Evolutionary conservation across 2,113 vertebrate species (phyloP), one percentile per base, ranked within the genome.

Genomic region (Scatophagus argus): DNA sequence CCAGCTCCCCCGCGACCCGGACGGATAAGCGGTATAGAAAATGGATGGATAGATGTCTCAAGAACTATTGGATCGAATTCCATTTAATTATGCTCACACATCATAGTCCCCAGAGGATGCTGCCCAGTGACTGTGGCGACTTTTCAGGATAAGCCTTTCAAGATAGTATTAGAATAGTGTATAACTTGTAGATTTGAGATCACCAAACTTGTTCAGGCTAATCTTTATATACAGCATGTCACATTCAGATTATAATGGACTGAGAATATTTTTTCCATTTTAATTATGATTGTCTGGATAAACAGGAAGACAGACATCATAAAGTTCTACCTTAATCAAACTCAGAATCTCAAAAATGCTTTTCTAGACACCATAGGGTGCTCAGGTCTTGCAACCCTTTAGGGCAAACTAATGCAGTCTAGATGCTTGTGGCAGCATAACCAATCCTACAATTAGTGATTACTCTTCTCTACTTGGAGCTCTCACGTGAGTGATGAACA

Each of bases 381-480:
- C 44, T 46, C 27, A 23, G 46, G 58, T 68, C 38, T n/a, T 21
- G 36, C 27, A 70, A 32, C 21, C 23, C 41, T n/a, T 43, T 29
- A 49, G 31, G 27, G 52, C 21, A 79, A 70, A 82, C 76, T n/a
- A n/a, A n/a, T n/a, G n/a, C n/a, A n/a, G 77, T 32, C 13, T 51
- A 25, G n/a, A 82, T 68, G 38, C 47, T 13, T 25, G 46, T 23
- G 29, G 2, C 29, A 43, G 38, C 16, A 55, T 38, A 29, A 77
- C 66, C 71, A 85, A 56, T 62, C 51, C 43, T 13, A 32, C 36
- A 83, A 74, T 77, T 66, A 83, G 34, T n/a, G 17, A 39, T 49
- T n/a, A 41, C 41, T 67, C 54, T 3, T 36, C 72, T 47, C 60
- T 66, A 47, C n/a, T 25, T 21, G 19, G 32, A 60, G 63, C 14